Conservation (phyloP, 2,113 vertebrate genomes). For the Thomomys bottae region DNA sequence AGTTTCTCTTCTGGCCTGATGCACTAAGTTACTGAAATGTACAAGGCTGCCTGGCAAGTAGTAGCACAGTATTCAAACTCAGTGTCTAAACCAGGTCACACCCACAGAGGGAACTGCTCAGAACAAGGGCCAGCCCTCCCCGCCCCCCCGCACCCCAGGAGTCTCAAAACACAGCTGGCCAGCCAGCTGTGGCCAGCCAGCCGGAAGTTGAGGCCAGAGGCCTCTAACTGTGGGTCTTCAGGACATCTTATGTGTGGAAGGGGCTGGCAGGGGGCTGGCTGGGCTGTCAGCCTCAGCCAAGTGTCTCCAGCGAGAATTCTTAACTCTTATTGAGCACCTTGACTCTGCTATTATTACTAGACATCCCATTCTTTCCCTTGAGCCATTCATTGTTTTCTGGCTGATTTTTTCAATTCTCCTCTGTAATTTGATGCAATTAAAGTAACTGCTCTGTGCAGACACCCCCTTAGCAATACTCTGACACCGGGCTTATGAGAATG, state of each 20-base stretch:
- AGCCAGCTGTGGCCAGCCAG: slow-evolving; percentile 22
- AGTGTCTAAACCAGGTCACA: background rate
- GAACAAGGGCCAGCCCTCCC: background rate
- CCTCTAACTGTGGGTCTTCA: background rate
- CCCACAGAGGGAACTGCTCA: background rate
- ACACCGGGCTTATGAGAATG: background rate
- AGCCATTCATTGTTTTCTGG: slow-evolving; percentile 32
- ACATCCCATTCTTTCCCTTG: background rate
- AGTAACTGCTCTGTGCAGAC: background rate
- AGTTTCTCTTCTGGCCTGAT: slow-evolving; percentile 28
- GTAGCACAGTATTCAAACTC: background rate
- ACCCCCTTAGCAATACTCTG: slow-evolving; percentile 60
- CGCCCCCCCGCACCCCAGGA: too few relatives aligned
- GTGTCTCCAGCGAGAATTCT: background rate
- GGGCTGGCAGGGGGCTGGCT: background rate
- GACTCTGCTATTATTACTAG: background rate
- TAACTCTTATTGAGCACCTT: background rate
- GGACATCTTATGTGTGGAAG: background rate
- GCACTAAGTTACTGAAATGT: background rate
- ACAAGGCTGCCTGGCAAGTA: slow-evolving; percentile 6
- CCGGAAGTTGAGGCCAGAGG: background rate
- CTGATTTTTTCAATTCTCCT: slow-evolving; percentile 48
- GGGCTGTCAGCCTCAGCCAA: background rate
- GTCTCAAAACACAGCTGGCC: background rate
- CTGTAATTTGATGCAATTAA: slow-evolving; percentile 53